Evolutionary conservation across 2,797 vertebrate genomes (phyloP), one percentile per base, ranked within the genome.

Genomic region (Streptopelia turtur): DNA sequence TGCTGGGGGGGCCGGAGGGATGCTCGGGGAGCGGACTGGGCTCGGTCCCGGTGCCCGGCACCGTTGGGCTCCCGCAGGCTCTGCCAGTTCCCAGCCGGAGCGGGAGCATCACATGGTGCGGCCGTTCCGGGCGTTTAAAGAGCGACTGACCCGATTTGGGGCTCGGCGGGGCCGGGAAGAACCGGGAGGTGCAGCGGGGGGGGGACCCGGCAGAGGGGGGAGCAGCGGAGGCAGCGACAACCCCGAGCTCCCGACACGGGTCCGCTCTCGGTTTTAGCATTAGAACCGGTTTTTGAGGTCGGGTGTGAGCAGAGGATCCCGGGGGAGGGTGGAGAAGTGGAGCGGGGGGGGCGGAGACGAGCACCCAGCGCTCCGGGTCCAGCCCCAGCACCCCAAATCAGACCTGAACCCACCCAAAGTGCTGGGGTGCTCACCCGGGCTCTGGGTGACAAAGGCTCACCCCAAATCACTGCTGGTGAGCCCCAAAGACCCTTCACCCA

Each of bases 61-160:
- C 85, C 60, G 75, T 41, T 47, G 41, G 52, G 82, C 74, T 91
- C 88, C 70, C 66, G 77, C 90, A 88, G 76, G 47, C 89, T 88
- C 89, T 50, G 86, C 82, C 87, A 27, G 71, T 59, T 90, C 80
- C 76, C 71, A 69, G 21, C 60, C 37, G 65, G 74, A 72, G 91
- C 70, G 20, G 60, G 60, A 87, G 82, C 89, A 94, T 94, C 95
- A 95, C 95, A 91, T 89, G 94, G 94, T 87, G 95, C 91, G 30
- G 66, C 75, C 88, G 43, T 63, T 53, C 41, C 82, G 27, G 60
- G 27, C 52, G 61, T 90, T 94, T 93, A 96, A 95, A 87, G 95
- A 78, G 93, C 75, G 66, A 93, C 82, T 57, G 89, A 84, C 83
- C 79, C 93, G 70, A 61, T 91, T 66, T 57, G 88, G 88, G 65